Base-by-base conservation (phyloP, 1,140 invertebrate species). In the Platyscapa corneri region DNA sequence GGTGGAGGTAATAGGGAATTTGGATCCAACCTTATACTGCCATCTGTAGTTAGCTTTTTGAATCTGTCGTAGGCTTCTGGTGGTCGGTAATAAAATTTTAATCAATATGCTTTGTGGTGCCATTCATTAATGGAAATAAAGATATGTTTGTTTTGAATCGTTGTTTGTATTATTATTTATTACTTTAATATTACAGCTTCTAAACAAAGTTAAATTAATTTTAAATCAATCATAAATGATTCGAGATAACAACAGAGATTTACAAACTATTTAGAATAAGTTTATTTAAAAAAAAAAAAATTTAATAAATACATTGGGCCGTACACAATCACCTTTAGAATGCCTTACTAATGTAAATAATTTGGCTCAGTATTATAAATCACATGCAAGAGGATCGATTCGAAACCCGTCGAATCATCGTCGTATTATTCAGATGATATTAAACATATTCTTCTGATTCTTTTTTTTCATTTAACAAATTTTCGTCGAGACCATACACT, bases 321-420 rank as follows among this genome's bases (percentile, higher is more conserved):
- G 76, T 79, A 72, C 30, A 84, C 83, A 84, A 84, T 84, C 83
- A 79, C 75, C 83, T 84, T 84, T 67, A 77, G n/a, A 56, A 60
- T 84, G 32, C 32, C 42, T n/a, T 70, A 56, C 75, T 83, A 84
- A 30, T 30, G 39, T 79, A 78, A 78, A 78, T 56, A 78, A 84
- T 72, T 78, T 84, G 76, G 39, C 60, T 67, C 42, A 64, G 18
- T 70, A 49, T 72, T 78, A 70, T 49, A 53, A 84, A 84, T 84
- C 83, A 84, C 83, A 84, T 79, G 83, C 60, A 56, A 78, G 39
- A 37, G 42, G 42, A 79, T 70, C 20, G 83, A 84, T 79, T 60
- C 83, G 76, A 85, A 70, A 56, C 27, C 77, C 34, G 77, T 42
- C 83, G 83, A 80, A 84, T 79, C 76, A 70, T 72, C 82, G 74